Evolutionary conservation across 2,113 vertebrate genomes (phyloP), one percentile per base, ranked within the genome.

Genomic region (Istiophorus platypterus): DNA sequence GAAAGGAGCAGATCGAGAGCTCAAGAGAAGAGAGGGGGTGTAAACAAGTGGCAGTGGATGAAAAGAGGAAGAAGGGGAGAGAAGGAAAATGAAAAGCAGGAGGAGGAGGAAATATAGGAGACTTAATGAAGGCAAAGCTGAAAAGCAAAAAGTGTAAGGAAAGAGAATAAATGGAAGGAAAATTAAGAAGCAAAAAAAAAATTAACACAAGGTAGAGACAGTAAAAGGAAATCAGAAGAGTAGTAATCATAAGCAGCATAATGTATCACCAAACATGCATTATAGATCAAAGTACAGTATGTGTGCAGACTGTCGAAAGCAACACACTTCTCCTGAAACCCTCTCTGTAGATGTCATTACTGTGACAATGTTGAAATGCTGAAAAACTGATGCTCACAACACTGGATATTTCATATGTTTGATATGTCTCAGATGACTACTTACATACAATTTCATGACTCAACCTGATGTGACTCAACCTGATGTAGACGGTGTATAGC

Each of bases 271-370:
- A 78, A 68, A 79, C 83, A 88, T 89, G 81, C 82, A 93, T 90
- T 82, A 92, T 87, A 91, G 78, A 93, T 92, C 89, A 91, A 90
- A 92, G 89, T 80, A 84, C 67, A 89, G 81, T 52, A 18, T 88
- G 76, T 84, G 84, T 72, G 73, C 57, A 77, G 76, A 73, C 76
- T 72, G 81, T 37, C 49, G 42, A 82, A 87, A 84, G 78, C 59
- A 49, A 71, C 31, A 24, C 58, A 52, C 72, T 72, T 72, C 68
- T 82, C 29, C 70, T 66, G 70, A 73, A 82, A 52, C 37, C 52
- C 64, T 56, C 54, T 65, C 62, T 18, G 15, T 59, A 49, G 58
- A 77, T 83, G 79, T 57, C 80, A 83, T 81, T 67, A 37, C 58
- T 65, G 51, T 47, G 78, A 74, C 61, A 71, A 59, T 84, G 54